phyloP scores from a whole-genome alignment of 2,113 vertebrate genomes.

The Chelonoidis abingdonii region DNA sequence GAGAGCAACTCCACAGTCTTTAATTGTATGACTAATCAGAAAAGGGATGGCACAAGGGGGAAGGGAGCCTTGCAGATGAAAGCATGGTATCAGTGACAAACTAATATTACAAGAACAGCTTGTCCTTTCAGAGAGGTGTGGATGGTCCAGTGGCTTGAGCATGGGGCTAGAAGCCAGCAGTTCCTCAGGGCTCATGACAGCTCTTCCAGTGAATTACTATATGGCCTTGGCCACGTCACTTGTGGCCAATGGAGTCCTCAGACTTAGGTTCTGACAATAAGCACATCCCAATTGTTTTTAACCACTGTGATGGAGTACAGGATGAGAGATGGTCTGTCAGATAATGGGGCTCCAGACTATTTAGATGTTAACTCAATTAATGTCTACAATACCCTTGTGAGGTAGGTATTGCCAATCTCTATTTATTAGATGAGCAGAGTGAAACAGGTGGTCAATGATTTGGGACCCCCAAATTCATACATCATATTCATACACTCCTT shows the following conservation, averaged over 20 bases:
- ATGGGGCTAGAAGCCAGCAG: not conserved
- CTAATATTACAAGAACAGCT: not conserved
- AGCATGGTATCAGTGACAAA: not conserved
- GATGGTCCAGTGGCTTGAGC: not conserved
- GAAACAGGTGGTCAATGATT: not conserved
- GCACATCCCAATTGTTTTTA: not conserved
- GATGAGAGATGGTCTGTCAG: not conserved
- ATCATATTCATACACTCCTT: not conserved
- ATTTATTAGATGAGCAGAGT: not conserved
- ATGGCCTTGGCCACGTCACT: not conserved
- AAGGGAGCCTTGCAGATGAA: not conserved
- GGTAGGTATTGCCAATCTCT: not conserved
- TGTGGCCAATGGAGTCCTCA: not conserved
- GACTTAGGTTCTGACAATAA: not conserved
- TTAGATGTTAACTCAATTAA: not conserved
- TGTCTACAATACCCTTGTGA: not conserved
- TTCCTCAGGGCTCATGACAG: rapidly evolving
- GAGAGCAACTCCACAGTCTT: not conserved
- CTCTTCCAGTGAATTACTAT: not conserved
- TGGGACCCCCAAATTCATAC: not conserved
- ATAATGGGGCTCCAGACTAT: not conserved
- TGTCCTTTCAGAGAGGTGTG: not conserved
- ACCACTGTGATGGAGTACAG: not conserved
- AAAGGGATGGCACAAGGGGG: not conserved
- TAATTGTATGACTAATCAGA: not conserved